These are phyloP conservation scores for Eretmochelys imbricata DNA, from an alignment of 2,113 vertebrate genomes.

Conservation along the genomic window DNA sequence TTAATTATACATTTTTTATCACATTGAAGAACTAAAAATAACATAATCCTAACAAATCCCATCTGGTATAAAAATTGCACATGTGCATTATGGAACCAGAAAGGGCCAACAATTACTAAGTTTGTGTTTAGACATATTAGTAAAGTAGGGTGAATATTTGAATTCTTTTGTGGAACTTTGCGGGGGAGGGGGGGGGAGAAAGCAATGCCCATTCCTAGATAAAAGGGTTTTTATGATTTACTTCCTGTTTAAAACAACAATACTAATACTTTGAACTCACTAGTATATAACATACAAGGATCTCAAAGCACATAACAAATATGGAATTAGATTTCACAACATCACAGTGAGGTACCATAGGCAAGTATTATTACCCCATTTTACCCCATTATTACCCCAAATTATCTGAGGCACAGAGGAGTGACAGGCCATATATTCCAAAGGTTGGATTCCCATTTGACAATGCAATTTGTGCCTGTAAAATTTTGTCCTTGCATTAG, in stretches of 20 bases:
- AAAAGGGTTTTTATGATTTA: not conserved
- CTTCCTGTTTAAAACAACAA: not conserved
- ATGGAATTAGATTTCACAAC: not conserved
- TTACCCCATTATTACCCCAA: not conserved
- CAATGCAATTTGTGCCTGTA: not conserved
- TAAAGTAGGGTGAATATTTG: not conserved
- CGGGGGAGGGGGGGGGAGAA: accelerated
- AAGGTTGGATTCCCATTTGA: not conserved
- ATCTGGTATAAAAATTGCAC: not conserved
- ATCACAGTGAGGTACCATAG: not conserved
- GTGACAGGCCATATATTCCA: not conserved
- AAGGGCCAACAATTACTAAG: accelerated
- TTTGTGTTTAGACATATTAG: not conserved
- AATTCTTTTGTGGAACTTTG: not conserved
- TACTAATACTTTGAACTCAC: not conserved
- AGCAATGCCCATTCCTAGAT: not conserved
- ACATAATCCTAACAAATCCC: not conserved
- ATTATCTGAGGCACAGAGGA: not conserved
- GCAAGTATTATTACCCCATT: not conserved
- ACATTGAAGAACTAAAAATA: not conserved
- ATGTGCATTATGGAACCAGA: not conserved
- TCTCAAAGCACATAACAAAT: not conserved
- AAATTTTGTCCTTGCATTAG: not conserved
- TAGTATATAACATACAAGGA: not conserved
- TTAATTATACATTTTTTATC: not conserved